Percentiles rank a stretch among this genome's conserved stretches.
These are phyloP conservation scores for Oikopleura vanhoeffeni DNA, from an alignment of 23 tunicate species.

Conservation along the genomic window DNA sequence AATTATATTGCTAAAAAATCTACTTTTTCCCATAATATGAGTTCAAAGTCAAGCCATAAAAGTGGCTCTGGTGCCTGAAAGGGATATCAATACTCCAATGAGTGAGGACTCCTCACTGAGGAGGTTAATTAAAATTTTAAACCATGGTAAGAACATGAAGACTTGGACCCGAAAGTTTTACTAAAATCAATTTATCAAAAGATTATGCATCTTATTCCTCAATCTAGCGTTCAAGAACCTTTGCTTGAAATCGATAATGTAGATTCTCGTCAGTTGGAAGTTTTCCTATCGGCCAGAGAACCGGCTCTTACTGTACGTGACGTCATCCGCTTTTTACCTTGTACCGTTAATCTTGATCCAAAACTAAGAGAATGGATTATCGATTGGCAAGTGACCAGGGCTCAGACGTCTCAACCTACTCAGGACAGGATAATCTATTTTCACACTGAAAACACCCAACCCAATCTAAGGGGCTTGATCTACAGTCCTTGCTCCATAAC, in stretches of 20 bases:
- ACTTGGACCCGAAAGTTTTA: constrained; percentile 1
- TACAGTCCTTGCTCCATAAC: too few species aligned
- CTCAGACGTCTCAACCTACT: background rate
- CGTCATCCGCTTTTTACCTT: constrained; percentile 26
- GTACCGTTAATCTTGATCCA: constrained; percentile 56
- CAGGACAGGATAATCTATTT: too few species aligned
- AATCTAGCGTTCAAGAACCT: background rate
- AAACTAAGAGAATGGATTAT: constrained; percentile 23
- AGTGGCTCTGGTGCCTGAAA: too few species aligned
- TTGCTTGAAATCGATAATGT: constrained; percentile 24
- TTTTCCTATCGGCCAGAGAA: constrained; percentile 26
- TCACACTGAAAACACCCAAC: too few species aligned
- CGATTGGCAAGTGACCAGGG: background rate
- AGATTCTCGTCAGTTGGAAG: constrained; percentile 25
- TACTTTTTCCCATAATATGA: too few species aligned
- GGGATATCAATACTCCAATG: too few species aligned
- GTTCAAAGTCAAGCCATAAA: too few species aligned
- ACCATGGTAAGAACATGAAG: too few species aligned
- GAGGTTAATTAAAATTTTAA: too few species aligned
- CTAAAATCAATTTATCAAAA: constrained; percentile 28
- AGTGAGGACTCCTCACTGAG: too few species aligned
- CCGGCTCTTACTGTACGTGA: constrained; percentile 24
- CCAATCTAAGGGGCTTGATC: too few species aligned
- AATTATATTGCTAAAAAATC: too few species aligned
- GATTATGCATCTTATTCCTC: background rate